These are phyloP conservation scores for Ethmia dodecea DNA, from an alignment of 2,888 invertebrate genomes.

Conservation along the genomic window DNA sequence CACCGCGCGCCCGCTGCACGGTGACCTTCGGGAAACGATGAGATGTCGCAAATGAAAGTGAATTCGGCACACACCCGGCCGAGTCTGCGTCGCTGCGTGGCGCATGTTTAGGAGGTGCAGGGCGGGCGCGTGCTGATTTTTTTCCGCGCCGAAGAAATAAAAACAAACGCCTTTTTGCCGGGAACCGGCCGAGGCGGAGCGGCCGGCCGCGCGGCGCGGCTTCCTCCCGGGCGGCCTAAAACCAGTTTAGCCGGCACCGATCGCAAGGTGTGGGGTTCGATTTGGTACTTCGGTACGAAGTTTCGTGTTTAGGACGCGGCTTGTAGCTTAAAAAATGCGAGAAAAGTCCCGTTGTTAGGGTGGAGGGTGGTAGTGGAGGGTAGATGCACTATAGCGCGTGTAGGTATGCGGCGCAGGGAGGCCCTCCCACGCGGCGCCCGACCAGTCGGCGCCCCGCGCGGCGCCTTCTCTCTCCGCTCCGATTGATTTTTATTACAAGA, in stretches of 20 bases:
- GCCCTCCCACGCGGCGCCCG: constrained; percentile 44
- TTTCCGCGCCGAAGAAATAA: constrained; percentile 75
- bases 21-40: constrained; percentile 74
- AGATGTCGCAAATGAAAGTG: constrained; percentile 78
- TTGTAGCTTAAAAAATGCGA: constrained; percentile 18
- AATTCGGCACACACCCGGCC: constrained; percentile 72
- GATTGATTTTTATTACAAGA: constrained; percentile 79
- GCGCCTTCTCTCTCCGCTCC: constrained; percentile 74
- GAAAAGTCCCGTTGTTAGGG: constrained; percentile 6
- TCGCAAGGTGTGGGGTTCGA: too few relatives aligned
- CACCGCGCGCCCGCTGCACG: constrained; percentile 52
- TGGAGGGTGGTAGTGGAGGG: constrained; percentile 34
- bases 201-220: constrained; percentile 12
- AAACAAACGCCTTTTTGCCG: constrained; percentile 74
- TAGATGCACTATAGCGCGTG: constrained; percentile 54
- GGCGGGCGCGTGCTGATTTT: constrained; percentile 73
- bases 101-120: constrained; percentile 78
- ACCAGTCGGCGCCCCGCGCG: constrained; percentile 66
- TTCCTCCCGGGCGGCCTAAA: neutral
- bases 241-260: too few relatives aligned
- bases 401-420: constrained; percentile 46
- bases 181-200: constrained; percentile 57
- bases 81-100: constrained; percentile 77
- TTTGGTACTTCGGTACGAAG: constrained; percentile 1
- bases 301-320: constrained; percentile 19